Base-by-base conservation (phyloP, 1,140 invertebrate genomes). In the Neomicropteryx cornuta region DNA sequence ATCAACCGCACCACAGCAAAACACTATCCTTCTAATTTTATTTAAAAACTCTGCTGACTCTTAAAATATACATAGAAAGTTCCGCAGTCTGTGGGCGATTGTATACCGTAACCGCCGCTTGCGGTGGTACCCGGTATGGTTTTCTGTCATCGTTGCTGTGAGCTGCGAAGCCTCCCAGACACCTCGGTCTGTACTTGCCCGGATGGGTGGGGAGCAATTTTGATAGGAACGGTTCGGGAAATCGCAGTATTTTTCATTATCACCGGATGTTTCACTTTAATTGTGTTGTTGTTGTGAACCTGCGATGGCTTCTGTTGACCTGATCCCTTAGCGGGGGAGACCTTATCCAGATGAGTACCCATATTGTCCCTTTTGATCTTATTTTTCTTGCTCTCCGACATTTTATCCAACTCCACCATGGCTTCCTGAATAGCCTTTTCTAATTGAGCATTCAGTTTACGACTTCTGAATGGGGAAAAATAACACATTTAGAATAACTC, bases 361-460 rank as follows among this genome's bases (percentile, higher is more conserved):
- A 5, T 28, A 36, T 33, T 29, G 33, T 18, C 18, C 27, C 13
- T 6, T 17, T 10, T 10, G 37, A 18, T 33, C 36, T 3, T 20
- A 33, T 33, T 31, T 48, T 38, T 11, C 3, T 56, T 55, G 23
- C 54, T 53, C 37, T 63, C 45, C 3, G 61, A 55, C 51, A 71
- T 73, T 50, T 75, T 72, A 56, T 86, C 82, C 47, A 90, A 62
- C 56, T 89, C 85, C 39, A 77, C 71, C 86, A 91, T 88, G 33
- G 85, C 86, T 68, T 91, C 85, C 68, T 91, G 86, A 55, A 91
- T 91, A 30, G 86, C 86, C 53, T 83, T 83, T 63, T 91, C 86
- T 49, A 91, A 64, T 55, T 85, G 78, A 48, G 77, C 78, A 67
- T 87, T 89, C 71, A 91, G 69, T 81, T 89, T 89, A 71, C 86